These are phyloP conservation scores for Forpus xanthops DNA, from an alignment of 2,797 vertebrate species.

Conservation along the genomic window DNA sequence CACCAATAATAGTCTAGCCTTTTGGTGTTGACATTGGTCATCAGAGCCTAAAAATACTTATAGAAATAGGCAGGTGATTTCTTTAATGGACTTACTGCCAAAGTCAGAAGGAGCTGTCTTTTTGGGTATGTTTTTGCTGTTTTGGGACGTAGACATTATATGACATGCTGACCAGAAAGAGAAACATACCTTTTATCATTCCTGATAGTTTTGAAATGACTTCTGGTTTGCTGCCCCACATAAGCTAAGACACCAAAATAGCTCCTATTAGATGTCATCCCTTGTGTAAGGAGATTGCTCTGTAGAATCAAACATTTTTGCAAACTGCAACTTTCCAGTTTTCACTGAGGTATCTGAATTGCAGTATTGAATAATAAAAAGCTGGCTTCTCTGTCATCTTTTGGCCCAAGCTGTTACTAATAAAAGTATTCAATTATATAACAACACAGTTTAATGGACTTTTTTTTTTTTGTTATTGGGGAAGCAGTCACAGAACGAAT, in stretches of 20 bases:
- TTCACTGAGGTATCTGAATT: not conserved
- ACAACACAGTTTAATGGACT: not conserved
- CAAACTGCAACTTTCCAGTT: not conserved
- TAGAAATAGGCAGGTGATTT: not conserved
- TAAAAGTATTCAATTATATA: not conserved
- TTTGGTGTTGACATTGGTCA: not conserved
- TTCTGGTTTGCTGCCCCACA: not conserved
- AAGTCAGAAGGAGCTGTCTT: not conserved
- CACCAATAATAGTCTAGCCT: not conserved
- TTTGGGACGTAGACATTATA: not conserved
- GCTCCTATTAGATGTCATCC: not conserved
- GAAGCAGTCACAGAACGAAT: not conserved
- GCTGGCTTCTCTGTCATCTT: not conserved
- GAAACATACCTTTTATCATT: not conserved
- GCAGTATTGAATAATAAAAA: conserved; percentile 5
- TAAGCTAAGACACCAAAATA: not conserved
- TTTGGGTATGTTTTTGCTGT: not conserved
- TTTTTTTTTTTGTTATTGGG: not conserved
- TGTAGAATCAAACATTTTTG: not conserved
- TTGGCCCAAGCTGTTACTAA: not conserved
- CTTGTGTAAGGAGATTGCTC: not conserved
- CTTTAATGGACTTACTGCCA: not conserved
- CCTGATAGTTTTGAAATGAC: not conserved
- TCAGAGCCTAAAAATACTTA: not conserved
- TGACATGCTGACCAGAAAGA: not conserved